Base-by-base conservation (phyloP, 2,888 invertebrate species). In the Dermolepida albohirtum region DNA sequence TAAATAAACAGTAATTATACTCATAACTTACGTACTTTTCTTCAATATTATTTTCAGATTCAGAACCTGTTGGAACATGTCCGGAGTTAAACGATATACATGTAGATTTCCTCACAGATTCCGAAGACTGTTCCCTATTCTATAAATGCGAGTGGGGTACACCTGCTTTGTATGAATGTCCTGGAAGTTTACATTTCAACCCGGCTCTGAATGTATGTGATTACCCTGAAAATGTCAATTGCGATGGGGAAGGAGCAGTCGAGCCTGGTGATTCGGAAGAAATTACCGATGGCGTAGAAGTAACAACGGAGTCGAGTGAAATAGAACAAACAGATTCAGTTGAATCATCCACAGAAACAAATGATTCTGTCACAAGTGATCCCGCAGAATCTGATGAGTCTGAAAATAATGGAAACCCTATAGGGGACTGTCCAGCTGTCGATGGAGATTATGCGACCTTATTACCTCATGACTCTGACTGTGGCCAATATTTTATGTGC, bases 111-210 rank as follows among this genome's bases (percentile, higher is more conserved):
- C 40, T 66, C 5, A 40, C 57, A 6, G 59, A 66, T 43, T 39
- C 50, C 22, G 7, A 16, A 5, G 65, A 65, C 27, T 65, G 65
- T 47, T 11, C 43, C 2, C 4, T 17, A 2, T 65, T 65, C 16
- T 65, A 29, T 16, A 54, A 29, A 17, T 65, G 65, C 16, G 11
- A 65, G 11, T 29, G 34, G 34, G 65, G 65, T 11, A 11, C 17
- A 12, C 65, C 67, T 10, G 11, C 67, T 6, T 52, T 66, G 12
- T 41, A 57, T 22, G 14, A 47, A 17, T 72, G 72, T 55, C 71
- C 71, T 11, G 47, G 1, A 7, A 62, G 52, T 6, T 50, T 72
- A 17, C 64, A 72, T 22, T 72, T 71, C 55, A 72, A 70, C 51
- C 16, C 67, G 2, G 50, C 17, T 16, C 4, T 54, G 8, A 68